Percentiles rank a stretch among this genome's conserved stretches.
phyloP scores from a whole-genome alignment of 2,797 vertebrate genomes.

The Myripristis murdjan region DNA sequence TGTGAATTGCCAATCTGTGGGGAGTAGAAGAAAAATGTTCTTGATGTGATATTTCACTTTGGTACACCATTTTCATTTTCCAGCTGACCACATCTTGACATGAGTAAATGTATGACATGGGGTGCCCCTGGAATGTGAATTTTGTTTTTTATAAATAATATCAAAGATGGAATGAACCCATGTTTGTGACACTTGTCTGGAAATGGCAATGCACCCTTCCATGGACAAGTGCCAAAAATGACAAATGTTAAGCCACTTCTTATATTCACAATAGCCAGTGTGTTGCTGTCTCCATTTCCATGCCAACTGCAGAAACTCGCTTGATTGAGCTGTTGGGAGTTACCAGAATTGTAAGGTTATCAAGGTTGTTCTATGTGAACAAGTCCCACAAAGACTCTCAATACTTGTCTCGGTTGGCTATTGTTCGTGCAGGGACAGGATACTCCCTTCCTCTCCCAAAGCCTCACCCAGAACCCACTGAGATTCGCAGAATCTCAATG shows the following conservation, averaged over 20 bases:
- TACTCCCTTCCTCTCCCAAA: constrained; percentile 72
- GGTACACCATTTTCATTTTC: neutral
- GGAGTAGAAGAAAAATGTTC: constrained; percentile 2
- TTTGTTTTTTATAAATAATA: no score
- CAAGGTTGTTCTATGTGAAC: constrained; percentile 56
- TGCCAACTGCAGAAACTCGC: constrained; percentile 41
- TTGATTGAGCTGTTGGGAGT: constrained; percentile 45
- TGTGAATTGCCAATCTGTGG: neutral
- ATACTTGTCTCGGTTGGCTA: constrained; percentile 32
- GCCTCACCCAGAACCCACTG: constrained; percentile 43
- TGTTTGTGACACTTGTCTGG: no score
- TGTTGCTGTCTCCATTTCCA: constrained; percentile 45
- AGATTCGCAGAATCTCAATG: constrained; percentile 7
- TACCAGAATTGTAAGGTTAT: constrained; percentile 61
- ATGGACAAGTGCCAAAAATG: neutral
- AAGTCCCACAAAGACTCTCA: constrained; percentile 41
- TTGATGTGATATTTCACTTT: neutral
- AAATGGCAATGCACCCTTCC: constrained; percentile 2
- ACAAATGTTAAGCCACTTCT: constrained; percentile 22
- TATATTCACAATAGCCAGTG: constrained; percentile 3
- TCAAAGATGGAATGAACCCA: no score
- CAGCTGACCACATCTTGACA: neutral
- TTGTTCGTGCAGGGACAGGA: constrained; percentile 64
- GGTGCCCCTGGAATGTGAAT: neutral
- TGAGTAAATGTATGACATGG: neutral